Conservation (phyloP, 2,888 invertebrate genomes). For the Caenorhabditis sp. region DNA sequence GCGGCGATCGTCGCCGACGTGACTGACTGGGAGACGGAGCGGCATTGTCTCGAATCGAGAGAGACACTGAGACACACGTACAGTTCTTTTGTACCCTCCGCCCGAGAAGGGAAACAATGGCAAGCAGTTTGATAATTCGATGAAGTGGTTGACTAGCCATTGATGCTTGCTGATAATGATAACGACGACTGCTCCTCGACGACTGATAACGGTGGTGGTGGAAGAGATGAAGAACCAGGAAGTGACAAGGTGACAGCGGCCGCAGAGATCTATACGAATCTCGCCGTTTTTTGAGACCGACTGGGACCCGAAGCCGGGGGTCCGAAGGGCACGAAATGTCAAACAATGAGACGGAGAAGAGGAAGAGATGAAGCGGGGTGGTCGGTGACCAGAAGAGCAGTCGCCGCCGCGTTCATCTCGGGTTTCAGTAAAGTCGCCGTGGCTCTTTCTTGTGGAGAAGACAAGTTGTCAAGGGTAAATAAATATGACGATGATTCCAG, state of each 20-base stretch:
- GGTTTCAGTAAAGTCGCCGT: slow-evolving; percentile 44
- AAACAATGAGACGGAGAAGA: slow-evolving; percentile 24
- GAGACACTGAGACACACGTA: no score
- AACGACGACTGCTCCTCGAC: not conserved
- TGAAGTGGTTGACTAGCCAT: slow-evolving; percentile 36
- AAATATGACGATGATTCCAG: slow-evolving; percentile 7
- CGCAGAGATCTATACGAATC: slow-evolving; percentile 44
- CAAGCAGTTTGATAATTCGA: slow-evolving; percentile 54
- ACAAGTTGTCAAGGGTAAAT: not conserved
- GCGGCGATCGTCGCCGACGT: slow-evolving; percentile 32
- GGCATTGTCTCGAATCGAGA: slow-evolving; percentile 40
- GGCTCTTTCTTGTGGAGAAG: slow-evolving; percentile 11
- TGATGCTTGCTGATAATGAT: not conserved
- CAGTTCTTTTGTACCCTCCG: slow-evolving; percentile 49
- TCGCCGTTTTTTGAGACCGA: slow-evolving; percentile 18
- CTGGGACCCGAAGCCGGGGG: slow-evolving; percentile 5
- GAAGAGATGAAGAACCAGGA: slow-evolving; percentile 31
- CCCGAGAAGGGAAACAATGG: slow-evolving; percentile 39
- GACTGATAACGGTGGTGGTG: not conserved
- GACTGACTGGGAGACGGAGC: no score
- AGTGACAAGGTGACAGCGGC: slow-evolving; percentile 18
- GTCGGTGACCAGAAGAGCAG: slow-evolving; percentile 46
- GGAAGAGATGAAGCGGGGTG: slow-evolving; percentile 1
- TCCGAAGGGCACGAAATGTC: slow-evolving; percentile 51
- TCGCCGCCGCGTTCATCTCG: slow-evolving; percentile 13